These are phyloP conservation scores for Trypoxylus dichotomus DNA, from an alignment of 1,140 invertebrate species.

Conservation along the genomic window DNA sequence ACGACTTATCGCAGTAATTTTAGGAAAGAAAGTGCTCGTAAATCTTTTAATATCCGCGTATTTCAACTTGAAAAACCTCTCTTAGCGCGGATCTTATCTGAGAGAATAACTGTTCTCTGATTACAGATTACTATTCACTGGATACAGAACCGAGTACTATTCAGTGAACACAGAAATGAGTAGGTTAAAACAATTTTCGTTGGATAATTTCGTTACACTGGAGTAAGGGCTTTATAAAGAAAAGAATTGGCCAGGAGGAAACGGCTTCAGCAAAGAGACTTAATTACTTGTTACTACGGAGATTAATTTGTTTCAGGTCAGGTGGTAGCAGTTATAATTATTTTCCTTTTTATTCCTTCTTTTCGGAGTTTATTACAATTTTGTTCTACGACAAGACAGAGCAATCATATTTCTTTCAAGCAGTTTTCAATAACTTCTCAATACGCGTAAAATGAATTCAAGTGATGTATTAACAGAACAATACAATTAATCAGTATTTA, in stretches of 20 bases:
- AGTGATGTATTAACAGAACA: too few species aligned
- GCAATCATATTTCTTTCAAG: not conserved
- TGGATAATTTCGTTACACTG: not conserved
- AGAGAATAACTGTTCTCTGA: not conserved
- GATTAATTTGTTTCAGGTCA: conserved; percentile 7
- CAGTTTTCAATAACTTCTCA: too few species aligned
- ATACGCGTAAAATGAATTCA: too few species aligned
- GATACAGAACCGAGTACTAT: not conserved
- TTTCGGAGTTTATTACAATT: not conserved
- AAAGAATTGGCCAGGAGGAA: not conserved
- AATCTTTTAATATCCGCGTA: not conserved
- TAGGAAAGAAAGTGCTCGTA: not conserved
- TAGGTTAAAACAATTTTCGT: conserved; percentile 9
- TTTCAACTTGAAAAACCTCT: not conserved
- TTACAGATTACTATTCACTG: not conserved
- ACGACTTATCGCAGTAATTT: not conserved
- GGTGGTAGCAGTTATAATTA: not conserved
- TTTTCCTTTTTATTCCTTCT: not conserved
- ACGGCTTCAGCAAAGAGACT: not conserved
- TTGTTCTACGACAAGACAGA: not conserved
- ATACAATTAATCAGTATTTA: too few species aligned
- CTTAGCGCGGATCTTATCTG: not conserved
- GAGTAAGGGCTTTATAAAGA: not conserved
- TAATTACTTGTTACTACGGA: not conserved
- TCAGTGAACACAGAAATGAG: not conserved